These are phyloP conservation scores for Cetonia aurata DNA, from an alignment of 2,888 invertebrate genomes.

Conservation along the genomic window DNA sequence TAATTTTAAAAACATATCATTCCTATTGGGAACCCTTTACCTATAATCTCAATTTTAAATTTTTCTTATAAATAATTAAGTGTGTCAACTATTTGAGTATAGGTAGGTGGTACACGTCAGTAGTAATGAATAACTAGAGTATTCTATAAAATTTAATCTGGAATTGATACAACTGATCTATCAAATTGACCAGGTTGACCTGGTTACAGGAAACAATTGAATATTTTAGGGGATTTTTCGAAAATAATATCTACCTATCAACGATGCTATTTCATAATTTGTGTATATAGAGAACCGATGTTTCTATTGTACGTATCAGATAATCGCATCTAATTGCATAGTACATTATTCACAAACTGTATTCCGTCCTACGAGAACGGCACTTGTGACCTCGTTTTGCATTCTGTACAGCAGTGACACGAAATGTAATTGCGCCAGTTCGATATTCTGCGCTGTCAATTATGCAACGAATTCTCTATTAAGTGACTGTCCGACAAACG, in stretches of 20 bases:
- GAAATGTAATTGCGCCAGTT: slow-evolving; percentile 14
- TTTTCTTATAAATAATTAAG: no score
- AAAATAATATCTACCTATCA: slow-evolving; percentile 9
- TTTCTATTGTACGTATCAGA: slow-evolving; percentile 18
- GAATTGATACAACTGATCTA: no score
- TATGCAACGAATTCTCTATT: slow-evolving; percentile 20
- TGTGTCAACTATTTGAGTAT: no score
- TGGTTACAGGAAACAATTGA: no score
- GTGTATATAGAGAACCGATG: background rate
- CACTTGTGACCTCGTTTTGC: slow-evolving; percentile 32
- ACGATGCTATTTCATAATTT: slow-evolving; percentile 7
- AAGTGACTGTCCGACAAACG: slow-evolving; percentile 23
- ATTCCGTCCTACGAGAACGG: slow-evolving; percentile 13
- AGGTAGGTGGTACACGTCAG: no score
- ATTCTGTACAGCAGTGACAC: slow-evolving; percentile 11
- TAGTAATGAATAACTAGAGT: no score
- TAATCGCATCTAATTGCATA: slow-evolving; percentile 41
- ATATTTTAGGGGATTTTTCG: background rate
- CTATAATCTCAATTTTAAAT: no score
- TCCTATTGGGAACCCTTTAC: no score
- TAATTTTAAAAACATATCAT: no score
- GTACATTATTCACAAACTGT: slow-evolving; percentile 26
- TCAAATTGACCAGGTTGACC: no score
- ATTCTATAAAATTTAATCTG: no score
- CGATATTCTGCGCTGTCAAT: slow-evolving; percentile 29